Base-by-base conservation (phyloP, 92 coral and sea anemone genomes). In the Ricordea florida region DNA sequence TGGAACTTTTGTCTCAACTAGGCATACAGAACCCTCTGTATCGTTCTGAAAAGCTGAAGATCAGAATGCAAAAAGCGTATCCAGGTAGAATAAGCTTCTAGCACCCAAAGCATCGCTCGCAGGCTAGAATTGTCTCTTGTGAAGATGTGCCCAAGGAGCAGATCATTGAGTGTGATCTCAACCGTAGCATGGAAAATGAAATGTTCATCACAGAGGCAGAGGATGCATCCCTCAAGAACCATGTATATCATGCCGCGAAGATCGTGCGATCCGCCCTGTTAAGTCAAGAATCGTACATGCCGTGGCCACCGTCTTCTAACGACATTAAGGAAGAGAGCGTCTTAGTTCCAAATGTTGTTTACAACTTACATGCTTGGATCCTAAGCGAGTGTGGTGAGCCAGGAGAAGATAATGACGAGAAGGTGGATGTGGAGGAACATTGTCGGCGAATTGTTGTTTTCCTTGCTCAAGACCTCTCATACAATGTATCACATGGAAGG, bases 1-100 rank as follows among this genome's bases (percentile, higher is more conserved):
- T 47, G 43, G 62, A 62, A 75, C 48, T 43, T 22, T 62, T 48
- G 11, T 34, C 60, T 29, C 32, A 47, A 11, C 57, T 64, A 53
- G 83, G 83, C 20, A 16, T 66, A 51, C 83, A 77, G 22, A 77
- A 66, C 75, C 66, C 83, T 50, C 62, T 79, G 70, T 63, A 81
- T 72, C 68, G 82, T 2, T 47, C 87, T 35, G 87, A 81, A 74
- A 81, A 74, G 87, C 56, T 63, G 36, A 81, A 81, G 60, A 74
- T 62, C 82, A 73, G 82, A 62, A 62, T 62, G 58, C 82, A 62
- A 57, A 72, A 74, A 48, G 59, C 87, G 15, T 74, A 60, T 55
- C 82, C 3, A 26, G 87, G 87, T 23, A 74, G 76, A 73, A 34
- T 81, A 63, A 74, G 66, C 67, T 81, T 81, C 57, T 81, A 82